Conservation (phyloP, 2,888 invertebrate species). For the Merodon equestris region DNA sequence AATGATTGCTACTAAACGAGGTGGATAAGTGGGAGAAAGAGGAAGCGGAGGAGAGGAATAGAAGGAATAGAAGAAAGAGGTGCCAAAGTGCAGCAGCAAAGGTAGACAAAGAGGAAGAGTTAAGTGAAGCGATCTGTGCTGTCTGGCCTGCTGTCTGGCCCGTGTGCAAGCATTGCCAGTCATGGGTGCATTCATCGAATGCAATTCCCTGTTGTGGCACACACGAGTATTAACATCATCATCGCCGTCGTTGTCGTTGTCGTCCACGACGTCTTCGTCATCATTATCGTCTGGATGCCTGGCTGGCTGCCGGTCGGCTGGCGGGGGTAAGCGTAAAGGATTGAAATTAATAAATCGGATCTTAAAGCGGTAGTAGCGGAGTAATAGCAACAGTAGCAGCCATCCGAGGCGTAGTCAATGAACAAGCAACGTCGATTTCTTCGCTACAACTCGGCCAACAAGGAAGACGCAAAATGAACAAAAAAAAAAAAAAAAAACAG, state of each 20-base stretch:
- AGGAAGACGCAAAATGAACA: slow-evolving; percentile 6
- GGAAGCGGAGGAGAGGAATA: too few species aligned
- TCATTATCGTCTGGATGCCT: slow-evolving; percentile 35
- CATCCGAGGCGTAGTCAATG: slow-evolving; percentile 56
- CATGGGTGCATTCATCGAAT: slow-evolving; percentile 43
- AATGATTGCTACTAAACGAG: slow-evolving; percentile 52
- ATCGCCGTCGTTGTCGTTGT: slow-evolving; percentile 37
- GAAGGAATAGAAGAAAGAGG: too few species aligned
- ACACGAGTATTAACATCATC: slow-evolving; percentile 46
- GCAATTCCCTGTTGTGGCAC: slow-evolving; percentile 43
- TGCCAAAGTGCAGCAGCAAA: slow-evolving; percentile 57
- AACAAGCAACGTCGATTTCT: slow-evolving; percentile 42
- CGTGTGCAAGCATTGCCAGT: slow-evolving; percentile 36
- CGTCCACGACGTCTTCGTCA: slow-evolving; percentile 39
- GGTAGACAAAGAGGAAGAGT: slow-evolving; percentile 62
- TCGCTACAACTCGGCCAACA: background rate
- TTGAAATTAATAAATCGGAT: slow-evolving; percentile 46
- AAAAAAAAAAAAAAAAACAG: background rate
- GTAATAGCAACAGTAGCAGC: slow-evolving; percentile 29
- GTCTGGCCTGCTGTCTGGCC: slow-evolving; percentile 63
- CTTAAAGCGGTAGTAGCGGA: slow-evolving; percentile 37
- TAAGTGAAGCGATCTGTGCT: slow-evolving; percentile 55
- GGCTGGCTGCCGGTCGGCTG: slow-evolving; percentile 7
- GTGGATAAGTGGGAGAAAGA: slow-evolving; percentile 12
- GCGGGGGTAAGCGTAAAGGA: background rate